Percentiles rank a stretch among this genome's conserved stretches.
These are phyloP conservation scores for Hylomyscus alleni DNA, from an alignment of 2,797 vertebrate species.

Conservation along the genomic window DNA sequence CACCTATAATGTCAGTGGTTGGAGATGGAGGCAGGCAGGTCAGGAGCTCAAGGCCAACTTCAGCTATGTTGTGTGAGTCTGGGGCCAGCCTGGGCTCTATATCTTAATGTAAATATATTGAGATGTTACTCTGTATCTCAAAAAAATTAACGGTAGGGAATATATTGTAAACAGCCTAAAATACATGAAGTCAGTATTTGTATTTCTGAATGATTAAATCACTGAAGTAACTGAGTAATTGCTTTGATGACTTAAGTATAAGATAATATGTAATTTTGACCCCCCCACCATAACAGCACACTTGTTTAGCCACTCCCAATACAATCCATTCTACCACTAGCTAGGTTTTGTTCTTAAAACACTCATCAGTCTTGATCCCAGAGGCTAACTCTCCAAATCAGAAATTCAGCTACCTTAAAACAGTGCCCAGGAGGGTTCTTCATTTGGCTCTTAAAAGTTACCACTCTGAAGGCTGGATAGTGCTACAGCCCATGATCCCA, in stretches of 20 bases:
- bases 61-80: neutral
- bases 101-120: neutral
- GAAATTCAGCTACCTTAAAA: slow-evolving; percentile 32
- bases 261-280: neutral
- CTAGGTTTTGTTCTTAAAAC: neutral
- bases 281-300: neutral
- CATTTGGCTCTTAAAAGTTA: slow-evolving; percentile 14
- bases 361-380: neutral
- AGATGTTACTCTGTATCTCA: neutral
- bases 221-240: slow-evolving; percentile 7
- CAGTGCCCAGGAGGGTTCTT: slow-evolving; percentile 27
- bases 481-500: neutral
- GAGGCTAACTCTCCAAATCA: neutral
- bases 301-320: slow-evolving; percentile 16
- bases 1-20: neutral
- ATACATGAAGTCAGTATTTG: slow-evolving; percentile 4
- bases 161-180: slow-evolving; percentile 44
- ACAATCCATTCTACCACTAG: neutral
- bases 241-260: slow-evolving; percentile 1
- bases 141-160: neutral
- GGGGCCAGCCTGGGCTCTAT: neutral
- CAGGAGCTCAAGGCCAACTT: neutral
- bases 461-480: neutral
- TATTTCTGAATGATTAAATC: slow-evolving; percentile 36
- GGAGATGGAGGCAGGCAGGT: neutral